Evolutionary conservation across 1,140 invertebrate species (phyloP), one percentile per base, ranked within the genome.

Genomic region (Meteorus sp.): DNA sequence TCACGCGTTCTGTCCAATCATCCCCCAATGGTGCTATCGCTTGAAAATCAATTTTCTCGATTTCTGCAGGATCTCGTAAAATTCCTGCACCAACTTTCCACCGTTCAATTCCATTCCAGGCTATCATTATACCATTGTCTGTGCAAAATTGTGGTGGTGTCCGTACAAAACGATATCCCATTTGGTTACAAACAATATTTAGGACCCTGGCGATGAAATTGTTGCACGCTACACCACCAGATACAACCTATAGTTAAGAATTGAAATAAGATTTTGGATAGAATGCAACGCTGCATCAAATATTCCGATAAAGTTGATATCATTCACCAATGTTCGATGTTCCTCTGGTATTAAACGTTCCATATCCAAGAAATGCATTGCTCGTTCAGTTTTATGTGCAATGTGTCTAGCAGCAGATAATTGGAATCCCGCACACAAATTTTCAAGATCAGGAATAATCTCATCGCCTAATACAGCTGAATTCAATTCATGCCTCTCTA

Each of bases 51-150:
- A 88, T 70, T n/a, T 73, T 63, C 50, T 85, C 70, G 19, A 81
- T 76, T 56, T 82, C 67, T 23, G 69, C 71, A 48, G 76, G 77
- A 64, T 85, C 72, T 23, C 43, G 72, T 3, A 82, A 69, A 45
- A 87, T 63, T 4, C 78, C 84, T 13, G 61, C 60, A 33, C 82
- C 66, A 19, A 71, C 59, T 17, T 64, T 72, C 69, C 79, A 85
- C 50, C 87, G 90, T 79, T 98, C 95, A 29, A 95, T 80, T 6
- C 93, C 95, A 85, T 97, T 97, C 97, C 97, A 99, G 17, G 97
- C 97, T 64, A 99, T 95, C 97, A 99, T 99, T n/a, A 97, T 84
- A 15, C 96, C 97, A 86, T 99, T 99, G 75, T 99, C 97, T 2
- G 92, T 96, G 72, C 97, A 99, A 0, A 97, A 83, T 69, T 86